Percentiles rank a stretch among this genome's conserved stretches.
These are phyloP conservation scores for Abscondita cerata DNA, from an alignment of 2,888 invertebrate genomes.

Conservation along the genomic window DNA sequence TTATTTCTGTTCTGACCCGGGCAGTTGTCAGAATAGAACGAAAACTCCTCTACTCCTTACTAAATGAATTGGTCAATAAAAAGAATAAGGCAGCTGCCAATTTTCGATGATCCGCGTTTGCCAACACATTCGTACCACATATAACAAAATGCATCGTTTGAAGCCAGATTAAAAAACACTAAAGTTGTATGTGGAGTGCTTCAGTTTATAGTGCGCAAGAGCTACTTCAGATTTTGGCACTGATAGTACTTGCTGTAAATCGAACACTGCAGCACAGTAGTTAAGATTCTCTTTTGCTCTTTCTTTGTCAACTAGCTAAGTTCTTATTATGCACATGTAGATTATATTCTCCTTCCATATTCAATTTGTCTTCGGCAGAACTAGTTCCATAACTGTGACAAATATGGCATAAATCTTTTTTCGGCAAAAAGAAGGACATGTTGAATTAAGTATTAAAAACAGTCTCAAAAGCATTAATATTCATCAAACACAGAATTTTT, in stretches of 20 bases:
- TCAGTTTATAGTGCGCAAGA: not conserved
- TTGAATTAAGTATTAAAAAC: not conserved
- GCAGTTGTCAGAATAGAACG: not conserved
- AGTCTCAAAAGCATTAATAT: not conserved
- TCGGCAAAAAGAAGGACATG: not conserved
- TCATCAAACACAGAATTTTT: not conserved
- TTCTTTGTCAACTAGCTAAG: not conserved
- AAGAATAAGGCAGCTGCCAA: not conserved
- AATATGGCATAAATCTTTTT: not conserved
- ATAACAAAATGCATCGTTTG: not conserved
- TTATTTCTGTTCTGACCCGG: not conserved
- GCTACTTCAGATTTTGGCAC: not conserved
- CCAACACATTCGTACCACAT: not conserved
- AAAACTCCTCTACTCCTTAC: not conserved
- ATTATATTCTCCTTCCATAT: not conserved
- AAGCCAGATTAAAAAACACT: not conserved
- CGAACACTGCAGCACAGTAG: not conserved
- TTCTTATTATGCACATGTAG: not conserved
- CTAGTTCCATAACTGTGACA: not conserved
- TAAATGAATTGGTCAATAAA: not conserved
- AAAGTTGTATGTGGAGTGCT: not conserved
- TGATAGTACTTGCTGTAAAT: not conserved
- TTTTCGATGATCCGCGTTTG: not conserved
- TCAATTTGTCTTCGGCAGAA: not conserved
- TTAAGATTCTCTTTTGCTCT: no score